Evolutionary conservation across 2,888 invertebrate genomes (phyloP).

Genomic region (Temnothorax unifasciatus): DNA sequence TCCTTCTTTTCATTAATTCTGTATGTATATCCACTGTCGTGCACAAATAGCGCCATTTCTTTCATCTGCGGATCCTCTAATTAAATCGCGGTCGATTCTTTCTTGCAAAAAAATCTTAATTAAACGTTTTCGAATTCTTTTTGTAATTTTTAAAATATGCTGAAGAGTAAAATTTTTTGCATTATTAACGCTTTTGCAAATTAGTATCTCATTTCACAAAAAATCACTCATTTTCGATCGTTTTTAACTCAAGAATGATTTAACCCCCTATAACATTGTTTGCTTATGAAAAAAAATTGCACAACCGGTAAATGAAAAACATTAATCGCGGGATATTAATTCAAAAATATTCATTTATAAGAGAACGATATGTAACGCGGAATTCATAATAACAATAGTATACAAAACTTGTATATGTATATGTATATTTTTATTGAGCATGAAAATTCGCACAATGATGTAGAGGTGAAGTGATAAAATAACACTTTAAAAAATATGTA

Average conservation of each 20-base stretch:
- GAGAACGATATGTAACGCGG: background rate
- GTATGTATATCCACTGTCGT: conserved; percentile 51
- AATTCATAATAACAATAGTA: background rate
- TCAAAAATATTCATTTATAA: background rate
- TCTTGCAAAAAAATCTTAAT: background rate
- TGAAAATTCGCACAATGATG: background rate
- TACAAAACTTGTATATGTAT: background rate
- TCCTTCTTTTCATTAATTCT: conserved; percentile 54
- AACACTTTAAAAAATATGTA: background rate
- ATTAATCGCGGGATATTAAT: background rate
- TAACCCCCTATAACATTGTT: background rate
- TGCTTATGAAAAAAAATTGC: background rate
- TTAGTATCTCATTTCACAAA: background rate
- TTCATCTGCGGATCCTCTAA: conserved; percentile 11
- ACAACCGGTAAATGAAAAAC: background rate
- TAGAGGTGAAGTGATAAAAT: background rate
- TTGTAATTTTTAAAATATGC: background rate
- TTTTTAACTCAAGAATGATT: background rate
- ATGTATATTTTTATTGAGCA: background rate
- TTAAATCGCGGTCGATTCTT: conserved; percentile 8
- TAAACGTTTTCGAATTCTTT: background rate
- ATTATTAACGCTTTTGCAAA: conserved; percentile 3
- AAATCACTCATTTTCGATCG: background rate
- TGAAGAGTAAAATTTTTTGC: background rate
- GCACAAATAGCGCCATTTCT: conserved; percentile 28